These are phyloP conservation scores for Onychorhynchus coronatus DNA, from an alignment of 2,113 vertebrate species.

Conservation along the genomic window DNA sequence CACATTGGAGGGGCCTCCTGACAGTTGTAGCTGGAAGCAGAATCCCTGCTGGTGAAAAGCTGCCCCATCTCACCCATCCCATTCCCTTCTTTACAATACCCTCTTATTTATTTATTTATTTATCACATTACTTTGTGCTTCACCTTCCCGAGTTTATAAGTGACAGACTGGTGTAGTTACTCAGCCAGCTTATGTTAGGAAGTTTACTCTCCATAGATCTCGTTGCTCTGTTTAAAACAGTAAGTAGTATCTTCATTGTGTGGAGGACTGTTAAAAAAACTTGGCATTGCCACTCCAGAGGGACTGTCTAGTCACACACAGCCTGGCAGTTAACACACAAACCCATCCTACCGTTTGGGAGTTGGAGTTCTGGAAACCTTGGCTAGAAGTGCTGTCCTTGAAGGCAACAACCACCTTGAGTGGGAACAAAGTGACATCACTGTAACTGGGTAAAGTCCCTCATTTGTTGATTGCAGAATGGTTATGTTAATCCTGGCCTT, in stretches of 20 bases:
- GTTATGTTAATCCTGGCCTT: neutral
- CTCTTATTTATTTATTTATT: neutral
- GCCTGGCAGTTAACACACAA: neutral
- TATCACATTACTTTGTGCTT: neutral
- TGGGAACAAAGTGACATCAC: neutral
- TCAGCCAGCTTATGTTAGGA: neutral
- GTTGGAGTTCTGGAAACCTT: neutral
- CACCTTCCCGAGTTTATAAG: neutral
- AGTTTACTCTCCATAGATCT: neutral
- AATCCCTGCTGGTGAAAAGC: neutral
- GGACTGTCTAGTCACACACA: neutral
- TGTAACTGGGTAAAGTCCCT: neutral
- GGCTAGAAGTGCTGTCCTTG: neutral
- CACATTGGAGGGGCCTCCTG: neutral
- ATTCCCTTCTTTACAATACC: neutral
- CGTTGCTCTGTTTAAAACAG: neutral
- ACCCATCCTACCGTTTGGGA: fast-evolving
- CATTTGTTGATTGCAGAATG: neutral
- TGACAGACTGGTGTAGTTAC: neutral
- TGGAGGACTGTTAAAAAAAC: neutral
- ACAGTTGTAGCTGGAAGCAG: neutral
- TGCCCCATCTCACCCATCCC: neutral
- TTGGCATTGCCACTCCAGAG: neutral
- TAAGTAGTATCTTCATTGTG: neutral
- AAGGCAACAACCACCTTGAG: neutral